Percentiles rank a stretch among this genome's conserved stretches.
phyloP scores from a whole-genome alignment of 2,888 invertebrate species.

The Melanophora roralis region DNA sequence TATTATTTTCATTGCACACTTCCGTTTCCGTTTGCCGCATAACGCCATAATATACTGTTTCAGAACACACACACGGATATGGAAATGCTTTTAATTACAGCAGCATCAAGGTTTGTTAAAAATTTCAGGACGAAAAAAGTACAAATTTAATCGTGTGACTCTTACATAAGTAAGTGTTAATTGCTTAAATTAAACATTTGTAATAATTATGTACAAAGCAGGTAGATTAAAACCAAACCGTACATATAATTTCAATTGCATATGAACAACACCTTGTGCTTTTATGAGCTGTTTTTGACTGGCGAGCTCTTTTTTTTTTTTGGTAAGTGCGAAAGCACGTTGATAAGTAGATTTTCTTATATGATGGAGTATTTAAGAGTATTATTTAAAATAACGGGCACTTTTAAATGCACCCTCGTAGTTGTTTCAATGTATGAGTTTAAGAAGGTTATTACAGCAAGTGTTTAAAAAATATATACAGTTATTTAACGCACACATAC shows the following conservation, averaged over 20 bases:
- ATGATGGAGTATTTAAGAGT: too few species aligned
- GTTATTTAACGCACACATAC: background rate
- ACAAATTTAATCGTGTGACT: constrained; percentile 49
- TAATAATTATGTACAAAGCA: background rate
- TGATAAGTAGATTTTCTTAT: too few species aligned
- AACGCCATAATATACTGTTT: constrained; percentile 49
- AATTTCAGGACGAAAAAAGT: background rate
- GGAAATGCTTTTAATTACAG: constrained; percentile 35
- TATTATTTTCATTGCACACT: constrained; percentile 55
- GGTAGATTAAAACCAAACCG: background rate
- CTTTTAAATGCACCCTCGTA: too few species aligned
- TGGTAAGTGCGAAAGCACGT: too few species aligned
- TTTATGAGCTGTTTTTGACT: too few species aligned
- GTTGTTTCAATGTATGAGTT: background rate
- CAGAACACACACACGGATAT: constrained; percentile 8
- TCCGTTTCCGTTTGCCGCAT: constrained; percentile 61
- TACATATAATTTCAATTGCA: background rate
- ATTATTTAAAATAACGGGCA: too few species aligned
- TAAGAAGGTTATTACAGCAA: constrained; percentile 27
- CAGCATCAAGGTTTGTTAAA: constrained; percentile 27
- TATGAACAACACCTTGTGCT: too few species aligned
- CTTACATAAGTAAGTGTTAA: constrained; percentile 56
- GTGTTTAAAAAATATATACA: constrained; percentile 33
- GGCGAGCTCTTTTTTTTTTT: too few species aligned
- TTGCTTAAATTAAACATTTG: constrained; percentile 50